Base-by-base conservation (phyloP, 2,888 invertebrate species). In the Fragum whitleyi region DNA sequence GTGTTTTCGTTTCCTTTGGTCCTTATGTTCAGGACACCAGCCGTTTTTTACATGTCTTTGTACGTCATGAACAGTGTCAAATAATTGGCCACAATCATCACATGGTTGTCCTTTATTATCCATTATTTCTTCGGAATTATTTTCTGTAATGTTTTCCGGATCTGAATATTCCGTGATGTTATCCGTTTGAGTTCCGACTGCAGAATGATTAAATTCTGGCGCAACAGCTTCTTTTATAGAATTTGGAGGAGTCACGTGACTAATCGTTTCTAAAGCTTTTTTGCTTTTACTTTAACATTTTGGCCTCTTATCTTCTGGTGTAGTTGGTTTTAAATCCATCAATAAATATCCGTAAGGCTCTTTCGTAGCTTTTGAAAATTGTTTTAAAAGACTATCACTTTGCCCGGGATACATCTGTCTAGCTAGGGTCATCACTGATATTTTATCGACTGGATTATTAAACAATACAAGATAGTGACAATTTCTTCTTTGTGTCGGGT, bases 381-480 rank as follows among this genome's bases (percentile, higher is more conserved):
- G 32, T 68, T 76, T 75, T 39, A 16, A 7, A 36, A 79, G 75
- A 21, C 28, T 39, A 1, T 71, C 70, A 9, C 51, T 67, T 36
- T 81, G 68, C 14, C 72, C 71, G 2, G 75, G 81, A 51, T 77
- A 79, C 82, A 85, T 85, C 32, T 85, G 81, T 57, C 16, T 23
- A 55, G 69, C 29, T 28, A 57, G 9, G 26, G 67, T 67, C 36
- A 72, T 39, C 28, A 67, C 28, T 21, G 67, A 14, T 67, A 39
- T 55, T 21, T 23, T 23, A 29, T 73, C 73, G 0, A 73, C 51
- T 14, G 73, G 73, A 42, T 73, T 73, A 26, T 62, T 73, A 28
- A 62, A 73, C 51, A 73, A 29, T 23, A 73, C 62, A 14, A 73
- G 59, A 26, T 73, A 73, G 62, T 73, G 73, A 62, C 61, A 73